phyloP scores from a whole-genome alignment of 2,113 vertebrate species.

The Phyllostomus hastatus region DNA sequence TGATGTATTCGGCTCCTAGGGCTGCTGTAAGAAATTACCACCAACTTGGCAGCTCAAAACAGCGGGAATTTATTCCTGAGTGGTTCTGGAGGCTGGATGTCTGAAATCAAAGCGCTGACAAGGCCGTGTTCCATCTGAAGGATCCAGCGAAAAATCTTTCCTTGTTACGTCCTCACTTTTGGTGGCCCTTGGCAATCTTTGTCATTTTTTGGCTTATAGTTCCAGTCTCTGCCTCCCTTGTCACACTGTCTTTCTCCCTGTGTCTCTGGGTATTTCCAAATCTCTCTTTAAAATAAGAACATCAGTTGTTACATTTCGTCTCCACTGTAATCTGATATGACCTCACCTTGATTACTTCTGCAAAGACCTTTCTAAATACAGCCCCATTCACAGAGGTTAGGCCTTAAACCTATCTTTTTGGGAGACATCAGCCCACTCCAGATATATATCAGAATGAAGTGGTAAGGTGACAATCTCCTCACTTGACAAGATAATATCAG shows the following conservation, averaged over 20 bases:
- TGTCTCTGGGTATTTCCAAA: neutral
- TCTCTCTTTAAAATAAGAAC: neutral
- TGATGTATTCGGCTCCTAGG: neutral
- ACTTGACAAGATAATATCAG: neutral
- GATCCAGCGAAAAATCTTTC: neutral
- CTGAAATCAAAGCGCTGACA: neutral
- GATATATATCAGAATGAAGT: neutral
- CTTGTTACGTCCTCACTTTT: neutral
- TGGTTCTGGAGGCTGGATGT: neutral
- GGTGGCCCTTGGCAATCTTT: neutral
- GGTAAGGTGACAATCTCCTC: neutral
- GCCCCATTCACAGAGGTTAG: neutral
- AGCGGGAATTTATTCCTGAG: neutral
- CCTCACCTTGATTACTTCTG: neutral
- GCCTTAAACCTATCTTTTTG: neutral
- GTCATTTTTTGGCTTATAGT: neutral
- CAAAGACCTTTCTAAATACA: neutral
- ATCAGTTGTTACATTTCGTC: neutral
- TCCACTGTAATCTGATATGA: neutral
- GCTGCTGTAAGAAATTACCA: neutral
- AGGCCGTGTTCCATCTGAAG: neutral
- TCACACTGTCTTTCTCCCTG: neutral
- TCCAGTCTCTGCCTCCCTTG: neutral
- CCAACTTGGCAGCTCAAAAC: neutral
- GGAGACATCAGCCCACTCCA: neutral